Percentiles rank a stretch among this genome's conserved stretches.
Conservation (phyloP, 1,140 invertebrate species). For the Calliphora vicina region DNA sequence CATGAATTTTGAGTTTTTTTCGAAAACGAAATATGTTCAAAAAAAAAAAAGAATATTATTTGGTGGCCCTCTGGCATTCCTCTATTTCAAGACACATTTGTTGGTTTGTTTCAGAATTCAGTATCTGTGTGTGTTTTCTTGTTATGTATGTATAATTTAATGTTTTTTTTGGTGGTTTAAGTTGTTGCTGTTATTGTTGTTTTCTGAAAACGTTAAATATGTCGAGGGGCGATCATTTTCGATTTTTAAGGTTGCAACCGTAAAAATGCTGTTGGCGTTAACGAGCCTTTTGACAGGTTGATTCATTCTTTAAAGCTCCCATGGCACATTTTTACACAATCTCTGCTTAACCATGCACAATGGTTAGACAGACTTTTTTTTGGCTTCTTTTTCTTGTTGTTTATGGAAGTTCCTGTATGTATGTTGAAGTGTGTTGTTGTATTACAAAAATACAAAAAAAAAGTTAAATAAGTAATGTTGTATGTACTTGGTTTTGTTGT, state of each 20-base stretch:
- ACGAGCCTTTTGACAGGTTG: constrained; percentile 64
- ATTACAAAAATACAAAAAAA: too few species aligned
- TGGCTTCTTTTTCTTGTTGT: background rate
- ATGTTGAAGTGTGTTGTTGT: too few species aligned
- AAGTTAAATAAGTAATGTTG: too few species aligned
- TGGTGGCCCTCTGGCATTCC: constrained; percentile 30
- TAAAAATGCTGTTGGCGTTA: constrained; percentile 61
- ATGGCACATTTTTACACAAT: constrained; percentile 27
- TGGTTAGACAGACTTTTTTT: background rate
- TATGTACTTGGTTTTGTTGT: too few species aligned
- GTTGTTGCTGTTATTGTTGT: constrained; percentile 14
- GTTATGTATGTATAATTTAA: background rate
- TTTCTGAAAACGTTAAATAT: constrained; percentile 17
- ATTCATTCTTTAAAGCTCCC: constrained; percentile 50
- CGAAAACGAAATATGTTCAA: background rate
- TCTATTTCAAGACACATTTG: background rate
- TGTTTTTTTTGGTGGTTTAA: background rate
- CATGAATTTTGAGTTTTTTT: background rate
- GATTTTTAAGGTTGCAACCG: constrained; percentile 44
- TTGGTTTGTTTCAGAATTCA: background rate
- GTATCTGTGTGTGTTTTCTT: background rate
- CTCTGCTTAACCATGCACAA: background rate
- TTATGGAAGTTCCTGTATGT: too few species aligned
- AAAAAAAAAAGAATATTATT: background rate
- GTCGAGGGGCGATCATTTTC: constrained; percentile 40